A percentile compares a stretch with the other conserved stretches of the same genome.
phyloP scores from a whole-genome alignment of 2,113 vertebrate species.

The Microtus montanus region DNA sequence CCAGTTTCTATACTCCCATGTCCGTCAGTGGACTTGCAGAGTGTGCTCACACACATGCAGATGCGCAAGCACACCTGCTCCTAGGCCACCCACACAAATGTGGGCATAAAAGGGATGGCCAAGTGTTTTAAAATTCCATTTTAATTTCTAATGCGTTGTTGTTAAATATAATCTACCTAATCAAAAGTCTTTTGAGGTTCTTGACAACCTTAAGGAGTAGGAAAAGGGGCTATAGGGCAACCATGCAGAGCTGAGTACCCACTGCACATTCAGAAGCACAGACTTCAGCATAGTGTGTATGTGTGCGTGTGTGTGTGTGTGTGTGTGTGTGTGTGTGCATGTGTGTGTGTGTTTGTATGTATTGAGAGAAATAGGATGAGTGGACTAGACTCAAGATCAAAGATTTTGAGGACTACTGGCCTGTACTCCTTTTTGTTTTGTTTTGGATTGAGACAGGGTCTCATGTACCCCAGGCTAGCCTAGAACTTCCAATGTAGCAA shows the following conservation, averaged over 20 bases:
- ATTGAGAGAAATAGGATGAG: not conserved
- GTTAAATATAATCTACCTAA: not conserved
- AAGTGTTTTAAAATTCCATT: not conserved
- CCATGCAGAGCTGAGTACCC: not conserved
- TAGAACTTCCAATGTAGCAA: not conserved
- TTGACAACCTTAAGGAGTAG: not conserved
- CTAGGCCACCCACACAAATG: not conserved
- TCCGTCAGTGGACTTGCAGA: too few species aligned
- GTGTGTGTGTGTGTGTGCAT: not conserved
- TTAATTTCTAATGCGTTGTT: not conserved
- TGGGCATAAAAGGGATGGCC: not conserved
- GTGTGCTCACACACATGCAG: too few species aligned
- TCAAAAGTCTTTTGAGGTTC: not conserved
- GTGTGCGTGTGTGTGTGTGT: not conserved
- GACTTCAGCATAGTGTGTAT: not conserved
- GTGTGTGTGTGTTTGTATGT: not conserved
- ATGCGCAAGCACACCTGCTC: too few species aligned
- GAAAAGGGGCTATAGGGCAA: not conserved
- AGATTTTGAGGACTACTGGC: not conserved
- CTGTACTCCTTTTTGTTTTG: not conserved
- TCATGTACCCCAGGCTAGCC: not conserved
- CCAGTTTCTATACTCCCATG: too few species aligned
- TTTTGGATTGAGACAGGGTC: not conserved
- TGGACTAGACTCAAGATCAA: not conserved
- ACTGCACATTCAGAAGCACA: not conserved